phyloP scores from a whole-genome alignment of 1,140 invertebrate genomes.

The Drosophila ambigua region DNA sequence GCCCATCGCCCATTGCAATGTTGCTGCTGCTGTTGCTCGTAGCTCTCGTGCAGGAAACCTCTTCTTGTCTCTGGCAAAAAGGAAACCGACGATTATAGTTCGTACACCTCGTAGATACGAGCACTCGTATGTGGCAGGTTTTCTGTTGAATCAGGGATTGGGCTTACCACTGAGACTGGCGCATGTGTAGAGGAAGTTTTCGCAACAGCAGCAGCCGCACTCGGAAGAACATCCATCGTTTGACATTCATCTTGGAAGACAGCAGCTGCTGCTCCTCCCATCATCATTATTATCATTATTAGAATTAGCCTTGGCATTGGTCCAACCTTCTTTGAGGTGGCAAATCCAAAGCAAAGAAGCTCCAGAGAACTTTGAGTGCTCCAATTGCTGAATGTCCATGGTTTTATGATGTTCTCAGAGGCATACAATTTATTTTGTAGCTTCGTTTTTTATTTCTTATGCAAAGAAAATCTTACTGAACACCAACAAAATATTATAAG shows the following conservation, averaged over 20 bases:
- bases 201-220: not conserved
- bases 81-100: conserved; percentile 76
- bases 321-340: no score
- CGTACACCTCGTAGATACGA: conserved; percentile 47
- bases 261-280: no score
- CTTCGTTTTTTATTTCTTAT: no score
- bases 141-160: not conserved
- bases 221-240: not conserved
- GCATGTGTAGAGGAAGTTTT: not conserved
- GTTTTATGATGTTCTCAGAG: no score
- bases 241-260: not conserved
- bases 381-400: no score
- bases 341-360: no score
- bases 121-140: conserved; percentile 21
- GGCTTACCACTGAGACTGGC: not conserved
- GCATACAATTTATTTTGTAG: no score
- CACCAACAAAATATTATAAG: no score
- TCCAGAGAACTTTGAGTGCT: no score
- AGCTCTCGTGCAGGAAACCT: conserved; percentile 69
- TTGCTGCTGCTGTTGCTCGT: conserved; percentile 24
- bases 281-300: no score
- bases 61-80: conserved; percentile 69
- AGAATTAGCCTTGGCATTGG: no score
- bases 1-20: conserved; percentile 25
- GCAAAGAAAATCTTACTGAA: no score